Base-by-base conservation (phyloP, 2,888 invertebrate species). In the Drosophila hamatofila region DNA sequence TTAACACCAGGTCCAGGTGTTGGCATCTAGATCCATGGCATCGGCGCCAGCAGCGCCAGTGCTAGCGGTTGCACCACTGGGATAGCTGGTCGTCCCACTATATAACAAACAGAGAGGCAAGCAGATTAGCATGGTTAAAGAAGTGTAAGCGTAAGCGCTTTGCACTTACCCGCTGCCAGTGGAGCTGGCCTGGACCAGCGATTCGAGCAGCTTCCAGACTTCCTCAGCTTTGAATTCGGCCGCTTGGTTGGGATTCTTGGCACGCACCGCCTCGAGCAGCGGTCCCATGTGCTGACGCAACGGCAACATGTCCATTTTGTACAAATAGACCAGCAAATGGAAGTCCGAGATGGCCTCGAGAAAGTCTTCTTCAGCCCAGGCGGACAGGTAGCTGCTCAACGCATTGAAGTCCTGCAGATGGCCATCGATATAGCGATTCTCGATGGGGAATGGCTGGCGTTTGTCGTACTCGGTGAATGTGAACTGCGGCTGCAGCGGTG, bases 261-360 rank as follows among this genome's bases (percentile, higher is more conserved):
- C 94, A 77, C 94, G 94, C 84, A 98, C 95, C 16, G 98, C 98
- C 80, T 94, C 95, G 83, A 98, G 93, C 82, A 99, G 93, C 46
- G 96, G 95, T 75, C 94, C 94, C 95, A 97, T 95, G 80, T 95
- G 95, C 75, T 96, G 95, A 93, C 95, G 92, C 94, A 98, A 95
- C 66, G 98, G 97, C 84, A 98, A 93, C 95, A 97, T 96, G 84
- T 98, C 98, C 96, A 98, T 98, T 66, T 96, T 96, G 75, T 96
- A 96, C 88, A 99, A 95, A 94, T 96, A 99, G 74, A 98, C 93
- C 83, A 99, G 94, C 91, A 99, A 95, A 94, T 99, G 99, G 93
- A 99, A 97, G 93, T 99, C 99, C 2, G 97, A 96, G 91, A 97
- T 95, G 72, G 97, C 97, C 78, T 94, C 94, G 12, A 94, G 92